Evolutionary conservation across 2,888 invertebrate species (phyloP).

Genomic region (Keiferia lycopersicella): DNA sequence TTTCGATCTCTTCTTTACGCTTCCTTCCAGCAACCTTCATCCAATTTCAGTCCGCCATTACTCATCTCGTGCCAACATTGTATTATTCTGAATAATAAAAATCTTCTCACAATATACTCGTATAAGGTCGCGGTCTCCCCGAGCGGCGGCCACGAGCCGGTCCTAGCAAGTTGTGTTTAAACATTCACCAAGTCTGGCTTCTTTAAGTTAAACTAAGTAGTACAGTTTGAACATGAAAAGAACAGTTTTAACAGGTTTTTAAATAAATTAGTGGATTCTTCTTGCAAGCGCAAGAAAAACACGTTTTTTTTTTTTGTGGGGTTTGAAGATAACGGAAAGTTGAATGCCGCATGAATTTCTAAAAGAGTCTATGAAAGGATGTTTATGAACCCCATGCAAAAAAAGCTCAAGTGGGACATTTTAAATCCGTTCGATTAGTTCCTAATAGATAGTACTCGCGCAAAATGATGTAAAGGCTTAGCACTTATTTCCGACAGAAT

Average conservation of each 20-base stretch:
- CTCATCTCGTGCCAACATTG: not conserved
- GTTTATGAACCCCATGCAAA: too few species aligned
- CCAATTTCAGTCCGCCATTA: not conserved
- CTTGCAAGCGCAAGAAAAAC: not conserved
- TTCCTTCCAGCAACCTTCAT: not conserved
- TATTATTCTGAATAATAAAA: slow-evolving; percentile 8
- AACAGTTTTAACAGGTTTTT: slow-evolving; percentile 4
- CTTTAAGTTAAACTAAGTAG: not conserved
- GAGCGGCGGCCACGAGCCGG: not conserved
- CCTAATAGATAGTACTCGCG: too few species aligned
- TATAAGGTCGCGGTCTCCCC: not conserved
- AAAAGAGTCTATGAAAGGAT: too few species aligned
- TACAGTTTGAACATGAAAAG: not conserved
- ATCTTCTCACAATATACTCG: slow-evolving; percentile 8
- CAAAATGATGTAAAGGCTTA: too few species aligned
- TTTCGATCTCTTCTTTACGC: not conserved
- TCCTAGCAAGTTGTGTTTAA: slow-evolving; percentile 9
- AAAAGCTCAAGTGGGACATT: too few species aligned
- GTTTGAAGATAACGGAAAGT: too few species aligned
- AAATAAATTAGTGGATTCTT: not conserved
- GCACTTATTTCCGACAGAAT: too few species aligned
- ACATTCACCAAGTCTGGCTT: slow-evolving; percentile 14
- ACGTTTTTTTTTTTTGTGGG: not conserved
- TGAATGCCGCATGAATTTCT: too few species aligned
- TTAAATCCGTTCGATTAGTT: too few species aligned